phyloP scores from a whole-genome alignment of 2,113 vertebrate species.

The Carlito syrichta region DNA sequence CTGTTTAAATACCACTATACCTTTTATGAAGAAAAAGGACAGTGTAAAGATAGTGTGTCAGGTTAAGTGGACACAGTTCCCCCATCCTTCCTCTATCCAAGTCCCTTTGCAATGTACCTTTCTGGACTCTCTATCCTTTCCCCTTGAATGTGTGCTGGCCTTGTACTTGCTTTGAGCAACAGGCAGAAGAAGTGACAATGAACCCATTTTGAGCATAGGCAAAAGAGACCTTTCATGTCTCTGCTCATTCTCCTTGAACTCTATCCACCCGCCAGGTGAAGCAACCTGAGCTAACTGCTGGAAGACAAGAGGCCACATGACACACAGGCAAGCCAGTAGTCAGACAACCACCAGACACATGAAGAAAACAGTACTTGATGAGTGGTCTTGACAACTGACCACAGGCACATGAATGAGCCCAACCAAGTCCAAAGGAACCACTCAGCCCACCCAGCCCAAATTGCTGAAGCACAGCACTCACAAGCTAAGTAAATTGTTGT shows the following conservation, averaged over 20 bases:
- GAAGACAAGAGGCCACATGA: not conserved
- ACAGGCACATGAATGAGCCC: not conserved
- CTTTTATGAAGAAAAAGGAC: not conserved
- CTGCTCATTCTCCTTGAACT: not conserved
- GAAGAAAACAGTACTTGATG: not conserved
- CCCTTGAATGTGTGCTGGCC: not conserved
- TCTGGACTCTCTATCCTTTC: not conserved
- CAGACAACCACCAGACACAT: not conserved
- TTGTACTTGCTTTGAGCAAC: not conserved
- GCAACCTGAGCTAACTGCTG: not conserved
- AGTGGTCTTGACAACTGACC: not conserved
- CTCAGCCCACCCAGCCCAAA: not conserved
- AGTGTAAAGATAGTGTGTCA: not conserved
- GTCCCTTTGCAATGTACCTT: not conserved
- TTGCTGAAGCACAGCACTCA: not conserved
- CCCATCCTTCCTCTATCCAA: not conserved
- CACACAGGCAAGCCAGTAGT: not conserved
- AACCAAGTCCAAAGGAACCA: not conserved
- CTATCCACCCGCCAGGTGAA: not conserved
- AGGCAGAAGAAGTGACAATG: not conserved
- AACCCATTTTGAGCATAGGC: not conserved
- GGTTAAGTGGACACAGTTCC: not conserved
- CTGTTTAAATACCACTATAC: not conserved
- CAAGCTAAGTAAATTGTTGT: not conserved
- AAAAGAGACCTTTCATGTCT: not conserved